Conservation (phyloP, 2,888 invertebrate species). For the Caenorhabditis sp. region DNA sequence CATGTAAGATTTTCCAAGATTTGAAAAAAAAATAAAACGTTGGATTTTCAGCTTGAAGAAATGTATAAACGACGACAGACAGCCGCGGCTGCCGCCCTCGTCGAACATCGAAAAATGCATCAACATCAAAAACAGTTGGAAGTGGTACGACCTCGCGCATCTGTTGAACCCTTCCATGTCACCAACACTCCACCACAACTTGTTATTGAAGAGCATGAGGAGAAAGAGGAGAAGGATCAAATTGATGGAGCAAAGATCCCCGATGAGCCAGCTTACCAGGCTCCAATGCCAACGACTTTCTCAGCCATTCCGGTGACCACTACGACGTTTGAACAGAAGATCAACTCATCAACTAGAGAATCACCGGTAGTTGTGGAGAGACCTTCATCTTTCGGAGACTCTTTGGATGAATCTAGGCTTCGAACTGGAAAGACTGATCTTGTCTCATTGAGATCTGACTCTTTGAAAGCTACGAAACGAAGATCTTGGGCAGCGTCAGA, state of each 20-base stretch:
- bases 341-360: slow-evolving; percentile 25
- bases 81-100: slow-evolving; percentile 80
- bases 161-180: slow-evolving; percentile 69
- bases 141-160: slow-evolving; percentile 63
- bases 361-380: slow-evolving; percentile 23
- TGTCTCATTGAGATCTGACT: slow-evolving; percentile 65
- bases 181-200: not conserved
- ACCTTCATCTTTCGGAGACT: slow-evolving; percentile 33
- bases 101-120: slow-evolving; percentile 74
- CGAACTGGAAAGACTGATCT: slow-evolving; percentile 59
- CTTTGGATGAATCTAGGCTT: slow-evolving; percentile 45
- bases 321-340: slow-evolving; percentile 25
- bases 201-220: slow-evolving; percentile 1
- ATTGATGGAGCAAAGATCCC: slow-evolving; percentile 32
- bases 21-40: not conserved
- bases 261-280: slow-evolving; percentile 16
- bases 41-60: slow-evolving; percentile 83
- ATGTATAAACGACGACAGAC: slow-evolving; percentile 76
- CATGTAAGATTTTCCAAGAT: slow-evolving; percentile 41
- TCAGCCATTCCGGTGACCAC: slow-evolving; percentile 4
- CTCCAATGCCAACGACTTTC: slow-evolving; percentile 19
- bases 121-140: slow-evolving; percentile 36
- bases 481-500: slow-evolving; percentile 69
- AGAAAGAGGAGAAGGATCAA: slow-evolving; percentile 13
- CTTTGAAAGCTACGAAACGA: slow-evolving; percentile 68